These are phyloP conservation scores for Ophiodon elongatus DNA, from an alignment of 2,113 vertebrate genomes.

Conservation along the genomic window DNA sequence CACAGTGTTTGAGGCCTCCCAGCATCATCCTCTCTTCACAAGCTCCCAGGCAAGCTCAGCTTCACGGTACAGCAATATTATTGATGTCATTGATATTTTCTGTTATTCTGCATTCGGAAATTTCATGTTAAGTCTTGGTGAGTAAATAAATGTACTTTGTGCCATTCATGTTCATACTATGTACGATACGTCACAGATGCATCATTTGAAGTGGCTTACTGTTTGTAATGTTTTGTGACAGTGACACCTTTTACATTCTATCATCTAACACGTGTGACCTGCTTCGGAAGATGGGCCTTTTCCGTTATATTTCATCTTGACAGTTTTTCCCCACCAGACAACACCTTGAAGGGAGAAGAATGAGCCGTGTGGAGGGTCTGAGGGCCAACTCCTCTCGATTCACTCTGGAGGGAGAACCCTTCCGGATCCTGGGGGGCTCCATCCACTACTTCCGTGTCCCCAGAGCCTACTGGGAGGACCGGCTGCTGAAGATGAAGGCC, in stretches of 20 bases:
- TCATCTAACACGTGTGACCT: background rate
- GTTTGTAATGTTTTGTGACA: background rate
- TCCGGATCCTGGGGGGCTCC: conserved; percentile 90
- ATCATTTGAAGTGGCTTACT: background rate
- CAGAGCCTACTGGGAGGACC: conserved; percentile 90
- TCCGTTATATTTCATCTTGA: background rate
- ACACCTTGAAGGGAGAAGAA: conserved; percentile 46
- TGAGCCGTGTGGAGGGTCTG: conserved; percentile 83
- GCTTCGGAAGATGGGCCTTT: background rate
- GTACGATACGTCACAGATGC: background rate
- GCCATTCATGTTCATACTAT: background rate
- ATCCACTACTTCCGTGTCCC: conserved; percentile 93
- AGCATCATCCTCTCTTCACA: conserved; percentile 61
- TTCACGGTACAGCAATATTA: conserved; percentile 31
- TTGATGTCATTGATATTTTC: conserved; percentile 21
- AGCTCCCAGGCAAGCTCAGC: conserved; percentile 41
- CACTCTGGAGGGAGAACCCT: conserved; percentile 85
- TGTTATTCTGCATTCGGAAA: conserved; percentile 20
- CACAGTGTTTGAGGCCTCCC: conserved; percentile 66
- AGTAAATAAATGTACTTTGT: conserved; percentile 5
- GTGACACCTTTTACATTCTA: background rate
- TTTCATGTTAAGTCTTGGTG: conserved; percentile 33
- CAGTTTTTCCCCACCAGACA: background rate
- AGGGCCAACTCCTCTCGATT: conserved; percentile 83
- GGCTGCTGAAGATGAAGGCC: conserved; percentile 83